These are phyloP conservation scores for Tonatia bakeri DNA, from an alignment of 2,113 vertebrate genomes.

Conservation along the genomic window DNA sequence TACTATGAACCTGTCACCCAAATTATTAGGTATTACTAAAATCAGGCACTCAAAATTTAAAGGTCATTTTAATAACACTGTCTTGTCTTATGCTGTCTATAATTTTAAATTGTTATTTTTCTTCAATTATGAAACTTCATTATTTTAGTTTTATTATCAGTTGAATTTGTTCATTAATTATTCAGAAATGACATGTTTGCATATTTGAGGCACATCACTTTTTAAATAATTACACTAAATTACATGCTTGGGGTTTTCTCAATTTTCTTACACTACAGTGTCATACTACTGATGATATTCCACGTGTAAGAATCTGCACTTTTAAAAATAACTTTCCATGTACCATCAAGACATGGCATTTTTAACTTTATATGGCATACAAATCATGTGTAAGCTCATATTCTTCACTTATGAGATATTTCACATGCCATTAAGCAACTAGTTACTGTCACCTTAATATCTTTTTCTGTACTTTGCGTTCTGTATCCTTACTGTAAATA, in stretches of 20 bases:
- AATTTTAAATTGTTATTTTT: neutral
- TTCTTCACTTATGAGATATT: neutral
- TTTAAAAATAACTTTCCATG: neutral
- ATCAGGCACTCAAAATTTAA: neutral
- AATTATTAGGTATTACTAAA: neutral
- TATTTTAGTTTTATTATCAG: neutral
- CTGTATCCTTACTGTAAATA: neutral
- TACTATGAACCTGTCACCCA: neutral
- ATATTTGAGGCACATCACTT: neutral
- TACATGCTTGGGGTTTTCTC: neutral
- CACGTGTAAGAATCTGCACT: neutral
- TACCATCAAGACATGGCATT: neutral
- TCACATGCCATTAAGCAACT: neutral
- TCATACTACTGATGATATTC: neutral
- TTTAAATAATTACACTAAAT: neutral
- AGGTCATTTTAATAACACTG: neutral
- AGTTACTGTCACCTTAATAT: neutral
- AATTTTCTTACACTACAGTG: neutral
- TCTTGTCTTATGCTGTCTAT: neutral
- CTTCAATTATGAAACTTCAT: neutral
- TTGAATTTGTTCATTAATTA: neutral
- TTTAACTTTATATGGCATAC: neutral
- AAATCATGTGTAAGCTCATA: neutral
- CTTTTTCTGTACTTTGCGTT: neutral
- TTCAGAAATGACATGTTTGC: neutral